phyloP scores from a whole-genome alignment of 1,140 invertebrate species.

The Drosophila orosa region DNA sequence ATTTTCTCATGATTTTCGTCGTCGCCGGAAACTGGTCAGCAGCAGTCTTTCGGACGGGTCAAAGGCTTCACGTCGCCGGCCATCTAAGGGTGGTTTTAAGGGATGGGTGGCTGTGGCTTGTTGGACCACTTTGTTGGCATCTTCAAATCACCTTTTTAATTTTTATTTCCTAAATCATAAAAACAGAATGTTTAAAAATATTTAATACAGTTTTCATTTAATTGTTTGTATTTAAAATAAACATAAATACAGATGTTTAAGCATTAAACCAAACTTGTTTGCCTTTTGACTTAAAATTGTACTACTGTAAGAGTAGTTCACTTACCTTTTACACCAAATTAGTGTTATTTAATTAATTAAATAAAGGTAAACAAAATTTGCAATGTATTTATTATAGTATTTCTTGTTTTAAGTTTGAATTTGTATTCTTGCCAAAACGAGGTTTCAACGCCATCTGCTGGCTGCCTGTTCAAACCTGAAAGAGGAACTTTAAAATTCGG shows the following conservation, averaged over 20 bases:
- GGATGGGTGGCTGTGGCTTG: not conserved
- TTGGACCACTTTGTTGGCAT: not conserved
- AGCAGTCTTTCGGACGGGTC: constrained; percentile 39
- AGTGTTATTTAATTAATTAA: no score
- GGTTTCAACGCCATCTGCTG: constrained; percentile 1
- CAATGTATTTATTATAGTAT: not conserved
- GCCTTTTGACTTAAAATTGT: not conserved
- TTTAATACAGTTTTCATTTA: not conserved
- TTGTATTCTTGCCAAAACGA: not conserved
- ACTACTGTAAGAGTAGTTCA: no score
- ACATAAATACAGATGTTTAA: not conserved
- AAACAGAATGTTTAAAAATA: not conserved
- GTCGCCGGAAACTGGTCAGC: constrained; percentile 43
- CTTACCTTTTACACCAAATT: not conserved
- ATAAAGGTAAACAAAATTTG: not conserved
- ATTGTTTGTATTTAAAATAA: not conserved
- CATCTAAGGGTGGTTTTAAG: constrained; percentile 16
- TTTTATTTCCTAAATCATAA: not conserved
- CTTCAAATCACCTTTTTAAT: not conserved
- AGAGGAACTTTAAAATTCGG: not conserved
- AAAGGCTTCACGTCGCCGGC: constrained; percentile 37
- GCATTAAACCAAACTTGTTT: not conserved
- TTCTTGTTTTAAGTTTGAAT: not conserved
- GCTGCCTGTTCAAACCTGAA: not conserved
- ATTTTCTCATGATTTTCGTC: constrained; percentile 74